These are phyloP conservation scores for Falco berigora DNA, from an alignment of 2,797 vertebrate genomes.

Conservation along the genomic window DNA sequence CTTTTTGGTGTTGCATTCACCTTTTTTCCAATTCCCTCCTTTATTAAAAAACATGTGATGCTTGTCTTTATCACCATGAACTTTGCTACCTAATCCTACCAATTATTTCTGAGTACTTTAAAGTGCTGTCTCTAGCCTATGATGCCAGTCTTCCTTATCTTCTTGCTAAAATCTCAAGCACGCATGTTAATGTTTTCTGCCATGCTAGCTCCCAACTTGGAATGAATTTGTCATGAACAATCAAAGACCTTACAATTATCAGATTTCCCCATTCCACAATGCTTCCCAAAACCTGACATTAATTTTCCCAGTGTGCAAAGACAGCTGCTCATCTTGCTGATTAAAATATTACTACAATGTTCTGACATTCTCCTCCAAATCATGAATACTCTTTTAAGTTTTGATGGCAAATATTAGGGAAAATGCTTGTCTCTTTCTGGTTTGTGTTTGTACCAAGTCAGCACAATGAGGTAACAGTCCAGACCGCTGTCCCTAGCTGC, in stretches of 20 bases:
- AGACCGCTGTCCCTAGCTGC: neutral
- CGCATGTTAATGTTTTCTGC: neutral
- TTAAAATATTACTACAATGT: neutral
- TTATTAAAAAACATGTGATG: neutral
- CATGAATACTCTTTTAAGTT: neutral
- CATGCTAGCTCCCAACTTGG: neutral
- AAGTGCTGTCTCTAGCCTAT: neutral
- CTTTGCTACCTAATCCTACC: neutral
- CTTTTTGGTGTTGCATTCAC: neutral
- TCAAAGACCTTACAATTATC: neutral
- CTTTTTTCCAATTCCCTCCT: neutral
- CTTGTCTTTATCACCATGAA: neutral
- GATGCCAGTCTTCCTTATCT: neutral
- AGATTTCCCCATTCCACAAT: neutral
- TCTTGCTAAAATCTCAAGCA: neutral
- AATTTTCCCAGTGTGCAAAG: neutral
- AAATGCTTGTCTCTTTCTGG: neutral
- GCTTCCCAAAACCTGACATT: neutral
- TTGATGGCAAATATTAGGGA: neutral
- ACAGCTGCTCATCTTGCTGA: neutral
- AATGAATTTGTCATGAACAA: neutral
- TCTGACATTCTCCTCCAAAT: neutral
- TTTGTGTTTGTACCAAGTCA: neutral
- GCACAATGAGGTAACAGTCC: neutral
- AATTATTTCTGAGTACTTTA: neutral